Evolutionary conservation across 1,140 invertebrate genomes (phyloP), one percentile per base, ranked within the genome.

Genomic region (Helicoverpa zea): DNA sequence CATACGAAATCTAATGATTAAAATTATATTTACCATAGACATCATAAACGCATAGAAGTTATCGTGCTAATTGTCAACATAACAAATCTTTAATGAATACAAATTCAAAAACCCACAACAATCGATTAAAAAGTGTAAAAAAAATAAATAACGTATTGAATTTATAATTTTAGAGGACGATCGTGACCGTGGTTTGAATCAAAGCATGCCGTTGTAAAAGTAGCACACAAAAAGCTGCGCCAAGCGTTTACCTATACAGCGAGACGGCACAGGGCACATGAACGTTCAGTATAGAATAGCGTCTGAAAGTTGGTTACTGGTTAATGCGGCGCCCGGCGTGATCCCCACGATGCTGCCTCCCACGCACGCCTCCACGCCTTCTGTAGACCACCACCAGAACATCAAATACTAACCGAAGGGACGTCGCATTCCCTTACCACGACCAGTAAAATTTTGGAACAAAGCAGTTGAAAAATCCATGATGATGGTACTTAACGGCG

Each of bases 331-430:
- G 91, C 94, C 94, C 86, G 95, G 95, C 83, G 95, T 95, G 90
- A 95, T 95, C 85, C 95, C 95, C 83, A 95, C 94, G 90, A 95
- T 95, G 92, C 94, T 95, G 87, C 95, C 95, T 88, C 95, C 95
- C 81, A 95, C 95, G 89, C 95, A 95, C 90, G 90, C 92, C 91
- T 95, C 95, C 90, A 95, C 95, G 88, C 95, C 95, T 90, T 95
- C 93, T 94, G 92, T 89, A 81, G 87, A 88, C 93, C 92, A 91
- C 92, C 92, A 93, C 93, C 93, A 80, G 68, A 61, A 86, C 74
- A 63, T 80, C 49, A 83, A 56, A 80, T 47, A 49, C 66, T 61
- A 59, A 80, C 81, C 63, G 79, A 51, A 47, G 12, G 10, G 35
- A 18, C n/a, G 4, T n/a, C 5, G 18, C 18, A 66, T 49, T 66